Percentiles rank a stretch among this genome's conserved stretches.
These are phyloP conservation scores for Drosophila ogumai DNA, from an alignment of 1,140 invertebrate genomes.

Conservation along the genomic window DNA sequence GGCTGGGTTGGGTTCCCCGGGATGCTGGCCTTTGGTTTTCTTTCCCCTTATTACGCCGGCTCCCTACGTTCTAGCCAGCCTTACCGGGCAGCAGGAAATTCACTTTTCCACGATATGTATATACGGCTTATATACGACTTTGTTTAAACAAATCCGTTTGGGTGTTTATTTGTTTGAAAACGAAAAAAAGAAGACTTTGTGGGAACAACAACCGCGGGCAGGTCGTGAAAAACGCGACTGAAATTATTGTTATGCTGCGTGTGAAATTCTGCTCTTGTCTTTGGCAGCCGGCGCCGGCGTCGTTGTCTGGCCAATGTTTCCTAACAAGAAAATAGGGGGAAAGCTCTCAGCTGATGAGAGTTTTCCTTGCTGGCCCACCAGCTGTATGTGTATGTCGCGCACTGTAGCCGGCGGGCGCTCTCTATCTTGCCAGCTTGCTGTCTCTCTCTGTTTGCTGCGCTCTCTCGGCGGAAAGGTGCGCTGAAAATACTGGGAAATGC, in stretches of 20 bases:
- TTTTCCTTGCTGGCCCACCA: neutral
- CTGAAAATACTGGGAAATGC: conserved; percentile 70
- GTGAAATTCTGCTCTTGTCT: conserved; percentile 66
- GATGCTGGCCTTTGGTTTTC: conserved; percentile 28
- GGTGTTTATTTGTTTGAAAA: conserved; percentile 6
- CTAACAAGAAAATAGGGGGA: conserved; percentile 65
- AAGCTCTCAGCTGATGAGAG: conserved; percentile 68
- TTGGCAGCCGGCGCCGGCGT: conserved; percentile 52
- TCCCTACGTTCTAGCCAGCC: conserved; percentile 1
- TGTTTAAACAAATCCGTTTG: conserved; percentile 49
- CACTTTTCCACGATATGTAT: conserved; percentile 22
- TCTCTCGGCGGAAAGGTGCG: conserved; percentile 26
- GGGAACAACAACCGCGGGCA: conserved; percentile 67
- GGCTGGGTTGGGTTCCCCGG: conserved; percentile 8
- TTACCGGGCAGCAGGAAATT: neutral
- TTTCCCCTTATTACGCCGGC: conserved; percentile 24
- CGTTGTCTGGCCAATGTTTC: conserved; percentile 65
- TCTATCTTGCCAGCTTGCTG: neutral
- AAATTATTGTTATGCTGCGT: conserved; percentile 79
- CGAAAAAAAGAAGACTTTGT: conserved; percentile 25
- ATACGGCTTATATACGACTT: conserved; percentile 27
- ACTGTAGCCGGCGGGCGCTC: conserved; percentile 28
- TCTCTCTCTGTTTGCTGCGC: conserved; percentile 15
- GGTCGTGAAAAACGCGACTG: conserved; percentile 78
- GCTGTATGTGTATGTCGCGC: neutral